phyloP scores from a whole-genome alignment of 2,888 invertebrate genomes.

The Xylota segnis region DNA sequence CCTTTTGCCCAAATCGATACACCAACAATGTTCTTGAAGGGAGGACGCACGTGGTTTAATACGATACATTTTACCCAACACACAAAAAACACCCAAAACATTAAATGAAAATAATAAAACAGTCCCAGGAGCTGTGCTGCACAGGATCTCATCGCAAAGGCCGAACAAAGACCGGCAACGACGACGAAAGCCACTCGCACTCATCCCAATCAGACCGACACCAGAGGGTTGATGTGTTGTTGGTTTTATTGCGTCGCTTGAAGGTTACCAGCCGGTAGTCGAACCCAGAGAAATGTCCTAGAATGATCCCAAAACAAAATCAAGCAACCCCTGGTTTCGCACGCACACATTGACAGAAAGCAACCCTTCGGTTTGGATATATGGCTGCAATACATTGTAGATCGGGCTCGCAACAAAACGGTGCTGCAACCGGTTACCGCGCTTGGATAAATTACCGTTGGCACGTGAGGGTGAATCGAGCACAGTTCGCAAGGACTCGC shows the following conservation, averaged over 20 bases:
- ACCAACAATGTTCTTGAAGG: conserved; percentile 31
- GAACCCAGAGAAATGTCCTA: conserved; percentile 67
- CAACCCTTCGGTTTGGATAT: conserved; percentile 48
- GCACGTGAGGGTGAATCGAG: conserved; percentile 82
- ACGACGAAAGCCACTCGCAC: conserved; percentile 54
- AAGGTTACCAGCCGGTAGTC: conserved; percentile 76
- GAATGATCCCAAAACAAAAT: conserved; percentile 73
- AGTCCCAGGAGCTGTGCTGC: conserved; percentile 59
- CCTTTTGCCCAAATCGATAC: conserved; percentile 56
- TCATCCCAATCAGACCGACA: conserved; percentile 63
- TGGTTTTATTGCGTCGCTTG: conserved; percentile 74
- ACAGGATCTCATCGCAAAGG: conserved; percentile 44
- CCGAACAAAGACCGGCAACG: conserved; percentile 56
- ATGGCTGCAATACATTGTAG: conserved; percentile 58
- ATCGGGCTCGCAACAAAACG: conserved; percentile 56
- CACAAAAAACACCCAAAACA: conserved; percentile 36
- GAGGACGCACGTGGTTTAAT: conserved; percentile 69
- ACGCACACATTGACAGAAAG: conserved; percentile 47
- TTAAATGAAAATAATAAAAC: conserved; percentile 61
- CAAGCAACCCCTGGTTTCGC: conserved; percentile 55
- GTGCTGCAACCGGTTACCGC: conserved; percentile 77
- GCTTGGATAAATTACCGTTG: conserved; percentile 83
- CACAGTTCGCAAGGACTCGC: conserved; percentile 49
- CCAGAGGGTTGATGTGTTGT: conserved; percentile 69
- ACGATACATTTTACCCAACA: conserved; percentile 65